These are phyloP conservation scores for Aplysina aerophoba DNA, from an alignment of 37 sponge, comb jelly and placozoan genomes.

Conservation along the genomic window DNA sequence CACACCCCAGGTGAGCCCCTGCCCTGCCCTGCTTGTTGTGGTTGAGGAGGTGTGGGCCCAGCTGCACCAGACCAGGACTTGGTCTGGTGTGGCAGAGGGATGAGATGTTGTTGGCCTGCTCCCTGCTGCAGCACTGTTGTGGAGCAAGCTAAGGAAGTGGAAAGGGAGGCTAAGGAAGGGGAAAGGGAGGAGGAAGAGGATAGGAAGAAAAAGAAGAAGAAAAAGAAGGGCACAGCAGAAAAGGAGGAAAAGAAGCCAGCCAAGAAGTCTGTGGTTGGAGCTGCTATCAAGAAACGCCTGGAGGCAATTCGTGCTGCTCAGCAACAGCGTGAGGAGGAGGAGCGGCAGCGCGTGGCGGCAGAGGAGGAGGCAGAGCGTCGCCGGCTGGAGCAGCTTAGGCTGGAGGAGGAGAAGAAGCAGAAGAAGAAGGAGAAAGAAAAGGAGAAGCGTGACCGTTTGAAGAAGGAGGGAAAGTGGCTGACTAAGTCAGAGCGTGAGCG, in stretches of 20 bases:
- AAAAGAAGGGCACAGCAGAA: slow-evolving; percentile 68
- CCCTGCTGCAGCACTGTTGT: neutral
- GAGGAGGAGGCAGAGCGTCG: slow-evolving; percentile 79
- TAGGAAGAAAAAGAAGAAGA: slow-evolving; percentile 78
- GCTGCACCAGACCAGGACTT: too few species aligned
- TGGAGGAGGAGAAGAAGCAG: slow-evolving; percentile 83
- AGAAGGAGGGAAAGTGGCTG: slow-evolving; percentile 88
- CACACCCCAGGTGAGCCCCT: too few species aligned
- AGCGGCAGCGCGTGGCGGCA: slow-evolving; percentile 43
- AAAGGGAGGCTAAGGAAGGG: slow-evolving; percentile 24
- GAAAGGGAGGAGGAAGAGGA: slow-evolving; percentile 37
- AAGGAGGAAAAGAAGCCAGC: slow-evolving; percentile 46
- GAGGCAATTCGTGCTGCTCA: slow-evolving; percentile 66
- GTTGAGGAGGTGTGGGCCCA: too few species aligned
- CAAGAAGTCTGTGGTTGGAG: slow-evolving; percentile 37
- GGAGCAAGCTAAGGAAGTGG: slow-evolving; percentile 24
- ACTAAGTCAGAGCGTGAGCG: slow-evolving; percentile 85
- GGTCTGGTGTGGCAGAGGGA: too few species aligned
- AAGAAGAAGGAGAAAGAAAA: slow-evolving; percentile 78
- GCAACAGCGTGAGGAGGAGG: slow-evolving; percentile 75
- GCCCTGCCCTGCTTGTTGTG: too few species aligned
- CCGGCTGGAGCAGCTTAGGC: slow-evolving; percentile 57
- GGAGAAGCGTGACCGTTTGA: slow-evolving; percentile 74
- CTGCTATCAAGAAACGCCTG: slow-evolving; percentile 66
- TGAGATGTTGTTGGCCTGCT: neutral